Evolutionary conservation across 23 tunicate species (phyloP), one percentile per base, ranked within the genome.

Genomic region (Styela plicata): DNA sequence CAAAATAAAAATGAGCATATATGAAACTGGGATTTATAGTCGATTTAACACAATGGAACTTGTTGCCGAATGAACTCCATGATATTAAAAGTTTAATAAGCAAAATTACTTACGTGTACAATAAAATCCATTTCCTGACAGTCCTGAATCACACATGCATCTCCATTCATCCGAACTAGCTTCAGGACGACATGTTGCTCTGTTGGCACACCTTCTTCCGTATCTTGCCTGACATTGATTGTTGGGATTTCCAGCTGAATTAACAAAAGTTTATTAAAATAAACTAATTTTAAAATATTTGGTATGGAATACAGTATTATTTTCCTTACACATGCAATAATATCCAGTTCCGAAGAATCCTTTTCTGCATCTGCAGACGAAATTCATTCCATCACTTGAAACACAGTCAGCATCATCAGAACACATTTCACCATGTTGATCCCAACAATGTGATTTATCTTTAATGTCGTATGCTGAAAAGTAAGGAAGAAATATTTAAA

Each of bases 311-410:
- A n/a, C n/a, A n/a, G n/a, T n/a, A n/a, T n/a, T n/a, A n/a, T n/a
- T n/a, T 26, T 73, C 0, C 1, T 73, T 35, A 73, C 78, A 19
- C 28, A 29, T 24, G 78, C 78, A 73, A 19, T 73, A 31, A 0
- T n/a, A 73, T 13, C 78, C 78, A 35, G 53, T 73, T 73, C 78
- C 78, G n/a, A 33, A 32, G 63, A 73, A 73, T 19, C 78, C 78
- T 1, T 19, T 31, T 34, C 52, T 73, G 53, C 78, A 73, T 73
- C n/a, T 29, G 63, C 78, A 73, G 16, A 29, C 27, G 18, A 13
- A 32, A n/a, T 2, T 73, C 52, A 32, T 34, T 73, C 78, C 52
- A 1, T 32, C 37, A 44, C 57, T 44, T 44, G 57, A 5, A 44
- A 44, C 57, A 44, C 57, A 44, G 57, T 44, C 57, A 44, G 57